Conservation (phyloP, 2,888 invertebrate species). For the Alentia gelatinosa region DNA sequence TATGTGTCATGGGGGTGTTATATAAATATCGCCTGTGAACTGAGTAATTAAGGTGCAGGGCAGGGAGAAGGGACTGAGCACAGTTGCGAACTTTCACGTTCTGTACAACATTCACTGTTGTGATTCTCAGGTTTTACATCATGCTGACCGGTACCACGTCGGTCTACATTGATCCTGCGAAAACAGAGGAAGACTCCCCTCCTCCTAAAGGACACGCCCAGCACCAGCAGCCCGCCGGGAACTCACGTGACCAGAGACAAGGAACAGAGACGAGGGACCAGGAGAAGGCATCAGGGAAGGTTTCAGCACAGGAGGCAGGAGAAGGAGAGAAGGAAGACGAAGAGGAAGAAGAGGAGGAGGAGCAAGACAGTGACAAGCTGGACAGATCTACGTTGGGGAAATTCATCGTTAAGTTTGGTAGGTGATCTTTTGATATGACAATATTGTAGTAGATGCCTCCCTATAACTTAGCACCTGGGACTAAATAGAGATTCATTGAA, state of each 20-base stretch:
- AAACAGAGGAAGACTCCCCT: constrained; percentile 70
- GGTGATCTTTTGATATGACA: constrained; percentile 61
- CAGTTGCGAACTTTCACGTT: too few relatives aligned
- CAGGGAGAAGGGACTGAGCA: too few relatives aligned
- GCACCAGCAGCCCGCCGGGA: too few relatives aligned
- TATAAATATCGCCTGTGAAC: too few relatives aligned
- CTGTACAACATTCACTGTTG: too few relatives aligned
- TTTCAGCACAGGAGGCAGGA: neutral
- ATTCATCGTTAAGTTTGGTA: constrained; percentile 75
- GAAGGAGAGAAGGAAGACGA: neutral
- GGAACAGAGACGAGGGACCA: neutral
- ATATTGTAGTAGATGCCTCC: too few relatives aligned
- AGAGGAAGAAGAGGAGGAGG: neutral
- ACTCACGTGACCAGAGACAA: too few relatives aligned
- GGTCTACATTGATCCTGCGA: constrained; percentile 73
- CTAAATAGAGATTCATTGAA: too few relatives aligned
- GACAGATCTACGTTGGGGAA: constrained; percentile 72
- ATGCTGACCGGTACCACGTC: constrained; percentile 75
- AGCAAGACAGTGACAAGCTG: constrained; percentile 36
- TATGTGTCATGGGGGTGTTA: too few relatives aligned
- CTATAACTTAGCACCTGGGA: too few relatives aligned
- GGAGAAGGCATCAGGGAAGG: neutral
- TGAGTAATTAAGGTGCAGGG: too few relatives aligned
- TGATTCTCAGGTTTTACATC: constrained; percentile 73
- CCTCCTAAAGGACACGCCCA: neutral